Percentiles rank a stretch among this genome's conserved stretches.
Evolutionary conservation across 2,888 invertebrate species (phyloP).

Genomic region (Lasioglossum vierecki): DNA sequence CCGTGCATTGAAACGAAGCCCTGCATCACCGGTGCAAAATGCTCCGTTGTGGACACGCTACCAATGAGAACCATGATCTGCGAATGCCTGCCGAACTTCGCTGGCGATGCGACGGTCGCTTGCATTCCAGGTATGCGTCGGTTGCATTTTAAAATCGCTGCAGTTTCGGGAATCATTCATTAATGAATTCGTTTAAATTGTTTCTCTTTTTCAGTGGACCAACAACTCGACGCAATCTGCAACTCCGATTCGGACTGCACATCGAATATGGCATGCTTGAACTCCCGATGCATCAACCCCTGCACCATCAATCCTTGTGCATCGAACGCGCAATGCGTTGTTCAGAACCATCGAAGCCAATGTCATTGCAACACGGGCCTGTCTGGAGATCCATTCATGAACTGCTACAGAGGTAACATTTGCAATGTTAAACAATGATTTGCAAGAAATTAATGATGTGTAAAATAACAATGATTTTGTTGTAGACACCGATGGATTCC

Average conservation of each 20-base stretch:
- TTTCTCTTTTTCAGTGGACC: constrained; percentile 68
- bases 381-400: constrained; percentile 92
- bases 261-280: constrained; percentile 89
- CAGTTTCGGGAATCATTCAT: background rate
- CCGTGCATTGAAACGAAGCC: constrained; percentile 92
- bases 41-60: constrained; percentile 93
- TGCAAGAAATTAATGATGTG: background rate
- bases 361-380: constrained; percentile 91
- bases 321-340: constrained; percentile 90
- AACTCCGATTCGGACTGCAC: constrained; percentile 90
- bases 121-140: constrained; percentile 89
- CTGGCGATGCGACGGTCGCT: constrained; percentile 94
- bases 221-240: constrained; percentile 86
- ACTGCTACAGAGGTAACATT: constrained; percentile 87
- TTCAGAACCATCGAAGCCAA: constrained; percentile 90
- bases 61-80: constrained; percentile 95
- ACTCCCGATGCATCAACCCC: constrained; percentile 91
- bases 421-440: background rate
- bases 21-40: constrained; percentile 92
- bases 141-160: background rate
- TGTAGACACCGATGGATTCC: constrained; percentile 83
- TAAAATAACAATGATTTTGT: background rate
- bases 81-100: constrained; percentile 92
- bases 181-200: background rate
- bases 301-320: constrained; percentile 91